phyloP scores from a whole-genome alignment of 1,140 invertebrate genomes.

The Drosophila seguyi region DNA sequence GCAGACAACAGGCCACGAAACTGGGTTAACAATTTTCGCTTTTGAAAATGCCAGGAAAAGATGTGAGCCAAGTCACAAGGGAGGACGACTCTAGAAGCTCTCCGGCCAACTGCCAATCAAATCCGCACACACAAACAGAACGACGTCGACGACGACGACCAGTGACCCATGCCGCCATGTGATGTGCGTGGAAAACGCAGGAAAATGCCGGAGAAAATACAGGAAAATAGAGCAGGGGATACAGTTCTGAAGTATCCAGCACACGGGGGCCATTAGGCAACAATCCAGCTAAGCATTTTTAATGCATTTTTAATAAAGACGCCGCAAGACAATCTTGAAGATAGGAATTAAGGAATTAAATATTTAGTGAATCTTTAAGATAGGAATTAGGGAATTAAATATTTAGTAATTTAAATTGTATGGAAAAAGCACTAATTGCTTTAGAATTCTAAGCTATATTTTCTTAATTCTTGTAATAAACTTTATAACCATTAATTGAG shows the following conservation, averaged over 20 bases:
- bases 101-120: conserved; percentile 39
- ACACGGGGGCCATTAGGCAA: conserved; percentile 30
- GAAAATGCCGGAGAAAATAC: conserved; percentile 22
- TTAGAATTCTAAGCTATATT: no score
- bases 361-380: no score
- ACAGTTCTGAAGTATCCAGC: background rate
- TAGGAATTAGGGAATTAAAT: conserved; percentile 3
- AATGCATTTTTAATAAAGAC: conserved; percentile 38
- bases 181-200: conserved; percentile 38
- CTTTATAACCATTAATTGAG: background rate
- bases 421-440: background rate
- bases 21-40: conserved; percentile 44
- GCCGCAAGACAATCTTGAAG: background rate
- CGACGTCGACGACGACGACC: conserved; percentile 4
- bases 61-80: conserved; percentile 24
- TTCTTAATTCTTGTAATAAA: no score
- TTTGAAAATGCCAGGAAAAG: conserved; percentile 22
- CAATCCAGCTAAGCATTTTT: conserved; percentile 17
- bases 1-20: conserved; percentile 35
- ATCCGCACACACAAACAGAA: conserved; percentile 16
- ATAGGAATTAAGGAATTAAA: background rate
- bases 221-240: conserved; percentile 16
- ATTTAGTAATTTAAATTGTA: background rate
- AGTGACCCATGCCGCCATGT: conserved; percentile 18
- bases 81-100: conserved; percentile 6